phyloP scores from a whole-genome alignment of 1,140 invertebrate genomes.

The Mya arenaria region DNA sequence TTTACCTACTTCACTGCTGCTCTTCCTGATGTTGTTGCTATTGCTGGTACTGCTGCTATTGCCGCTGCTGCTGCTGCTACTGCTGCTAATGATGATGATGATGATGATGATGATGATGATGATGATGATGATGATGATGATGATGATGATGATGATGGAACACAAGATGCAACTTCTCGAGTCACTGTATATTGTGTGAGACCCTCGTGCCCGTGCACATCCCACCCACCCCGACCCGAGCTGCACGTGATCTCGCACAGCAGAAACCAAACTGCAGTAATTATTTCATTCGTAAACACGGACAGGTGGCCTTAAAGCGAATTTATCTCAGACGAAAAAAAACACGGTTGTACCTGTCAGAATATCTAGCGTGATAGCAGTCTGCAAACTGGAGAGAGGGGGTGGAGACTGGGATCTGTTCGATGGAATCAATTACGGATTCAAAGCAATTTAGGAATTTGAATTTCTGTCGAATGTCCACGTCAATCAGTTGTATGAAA shows the following conservation, averaged over 20 bases:
- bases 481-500: too few species aligned
- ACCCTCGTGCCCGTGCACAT: conserved; percentile 1
- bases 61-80: not conserved
- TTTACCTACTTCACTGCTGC: too few species aligned
- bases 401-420: not conserved
- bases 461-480: too few species aligned
- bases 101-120: not conserved
- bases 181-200: too few species aligned
- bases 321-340: too few species aligned
- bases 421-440: too few species aligned
- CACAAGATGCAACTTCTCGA: too few species aligned
- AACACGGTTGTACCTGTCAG: too few species aligned
- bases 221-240: conserved; percentile 10
- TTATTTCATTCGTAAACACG: conserved; percentile 53
- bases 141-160: not conserved
- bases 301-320: conserved; percentile 52
- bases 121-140: not conserved
- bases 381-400: not conserved
- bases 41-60: too few species aligned
- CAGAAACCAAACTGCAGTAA: conserved; percentile 25
- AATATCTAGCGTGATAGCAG: not conserved
- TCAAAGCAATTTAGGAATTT: too few species aligned
- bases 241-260: not conserved
- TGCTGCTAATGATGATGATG: not conserved
- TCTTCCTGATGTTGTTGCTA: too few species aligned